Base-by-base conservation (phyloP, 2,888 invertebrate species). In the Mesopsocus fuscifrons region DNA sequence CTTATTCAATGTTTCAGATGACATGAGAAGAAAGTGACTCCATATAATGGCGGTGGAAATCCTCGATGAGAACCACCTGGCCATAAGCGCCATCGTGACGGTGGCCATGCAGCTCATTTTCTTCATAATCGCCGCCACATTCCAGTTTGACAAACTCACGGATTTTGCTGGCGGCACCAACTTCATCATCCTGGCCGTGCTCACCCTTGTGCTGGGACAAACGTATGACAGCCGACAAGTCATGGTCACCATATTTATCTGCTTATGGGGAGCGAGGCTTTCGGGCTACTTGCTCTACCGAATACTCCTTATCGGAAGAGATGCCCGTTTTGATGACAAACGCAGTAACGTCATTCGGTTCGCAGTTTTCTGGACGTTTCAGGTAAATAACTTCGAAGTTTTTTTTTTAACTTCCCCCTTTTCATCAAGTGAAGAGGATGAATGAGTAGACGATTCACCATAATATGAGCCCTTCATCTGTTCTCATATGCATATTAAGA, bases 151-250 rank as follows among this genome's bases (percentile, higher is more conserved):
- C 59, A 88, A 89, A 64, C 68, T 91, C 45, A 85, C 89, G 1
- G 91, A 92, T 61, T 87, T 91, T 64, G 89, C 89, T 47, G 88
- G 91, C 6, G 91, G 91, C 44, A 80, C 83, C 44, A 91, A 91
- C 64, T 92, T 92, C 60, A 83, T 89, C 50, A 80, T 88, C 43
- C 70, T 91, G 50, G 87, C 89, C 6, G 60, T 91, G 47, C 65
- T 89, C 34, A 89, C 89, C 21, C 87, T 91, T 63, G 78, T 82
- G 55, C 66, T 89, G 33, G 84, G 85, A 11, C 82, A 76, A 74
- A 78, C 75, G 43, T 89, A 85, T 55, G 83, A 85, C 55, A 82
- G 80, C 56, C 71, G 91, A 45, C 89, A 91, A 59, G 66, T 89
- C n/a, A 79, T 91, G 78, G 82, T 88, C 4, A 91, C 91, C 1